Conservation (phyloP, 2,797 vertebrate genomes). For the Danio albolineatus region DNA sequence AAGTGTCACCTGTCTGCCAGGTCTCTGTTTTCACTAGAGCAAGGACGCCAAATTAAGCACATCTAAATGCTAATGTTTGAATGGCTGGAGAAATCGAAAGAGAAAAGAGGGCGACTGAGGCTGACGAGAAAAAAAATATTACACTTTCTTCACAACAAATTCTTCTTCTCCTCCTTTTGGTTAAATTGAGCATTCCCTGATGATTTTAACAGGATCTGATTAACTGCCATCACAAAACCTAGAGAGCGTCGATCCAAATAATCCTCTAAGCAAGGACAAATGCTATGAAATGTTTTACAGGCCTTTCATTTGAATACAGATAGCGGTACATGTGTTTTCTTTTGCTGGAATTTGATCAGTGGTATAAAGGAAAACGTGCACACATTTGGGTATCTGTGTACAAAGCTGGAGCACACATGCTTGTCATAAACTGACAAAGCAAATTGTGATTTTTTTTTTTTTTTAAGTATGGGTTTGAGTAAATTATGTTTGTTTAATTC, state of each 20-base stretch:
- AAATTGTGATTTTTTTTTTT: neutral
- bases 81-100: constrained; percentile 38
- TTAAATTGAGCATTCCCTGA: constrained; percentile 39
- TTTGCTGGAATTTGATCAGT: constrained; percentile 54
- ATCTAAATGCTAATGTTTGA: constrained; percentile 59
- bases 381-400: constrained; percentile 29
- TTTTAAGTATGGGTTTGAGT: too few relatives aligned
- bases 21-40: constrained; percentile 60
- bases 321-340: constrained; percentile 55
- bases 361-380: constrained; percentile 18
- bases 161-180: constrained; percentile 39
- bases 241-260: constrained; percentile 46
- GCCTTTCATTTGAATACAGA: constrained; percentile 52
- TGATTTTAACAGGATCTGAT: constrained; percentile 59
- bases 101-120: constrained; percentile 5
- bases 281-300: constrained; percentile 54
- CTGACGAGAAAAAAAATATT: constrained; percentile 11
- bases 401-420: constrained; percentile 27
- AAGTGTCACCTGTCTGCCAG: constrained; percentile 64
- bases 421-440: neutral
- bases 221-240: constrained; percentile 51
- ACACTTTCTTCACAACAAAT: constrained; percentile 29
- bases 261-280: constrained; percentile 50
- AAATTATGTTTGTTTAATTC: too few relatives aligned
- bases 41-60: constrained; percentile 58